A percentile compares a stretch with the other conserved stretches of the same genome.
Evolutionary conservation across 2,888 invertebrate species (phyloP).

Genomic region (Tineola bisselliella): DNA sequence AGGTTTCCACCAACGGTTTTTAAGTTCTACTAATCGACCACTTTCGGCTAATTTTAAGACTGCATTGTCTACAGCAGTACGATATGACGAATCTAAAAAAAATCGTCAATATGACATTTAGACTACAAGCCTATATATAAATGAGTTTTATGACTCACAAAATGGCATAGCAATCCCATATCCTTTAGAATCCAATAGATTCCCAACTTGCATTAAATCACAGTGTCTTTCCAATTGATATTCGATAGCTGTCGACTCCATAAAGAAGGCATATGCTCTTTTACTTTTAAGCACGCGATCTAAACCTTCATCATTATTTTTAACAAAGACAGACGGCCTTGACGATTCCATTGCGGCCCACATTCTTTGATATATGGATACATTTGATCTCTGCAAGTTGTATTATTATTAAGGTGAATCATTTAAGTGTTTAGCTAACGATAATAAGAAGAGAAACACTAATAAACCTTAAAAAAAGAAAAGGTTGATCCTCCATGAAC

Average conservation of each 20-base stretch:
- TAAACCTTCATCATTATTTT: constrained; percentile 86
- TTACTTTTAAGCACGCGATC: constrained; percentile 83
- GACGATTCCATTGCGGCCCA: constrained; percentile 91
- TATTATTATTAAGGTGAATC: constrained; percentile 27
- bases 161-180: constrained; percentile 93
- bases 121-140: too few relatives aligned
- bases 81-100: constrained; percentile 74
- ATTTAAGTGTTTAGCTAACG: background rate
- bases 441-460: background rate
- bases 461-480: constrained; percentile 83
- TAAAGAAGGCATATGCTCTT: constrained; percentile 89
- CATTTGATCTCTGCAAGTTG: constrained; percentile 79
- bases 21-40: constrained; percentile 81
- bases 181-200: constrained; percentile 84
- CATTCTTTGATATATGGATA: constrained; percentile 90
- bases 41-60: constrained; percentile 91
- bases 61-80: constrained; percentile 84
- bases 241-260: constrained; percentile 96
- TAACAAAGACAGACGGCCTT: constrained; percentile 83
- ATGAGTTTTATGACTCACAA: constrained; percentile 71
- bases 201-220: constrained; percentile 83
- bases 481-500: constrained; percentile 88
- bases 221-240: constrained; percentile 89
- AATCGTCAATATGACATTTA: too few relatives aligned
- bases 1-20: constrained; percentile 92